Conservation (phyloP, 2,113 vertebrate genomes). For the Marmota monax region DNA sequence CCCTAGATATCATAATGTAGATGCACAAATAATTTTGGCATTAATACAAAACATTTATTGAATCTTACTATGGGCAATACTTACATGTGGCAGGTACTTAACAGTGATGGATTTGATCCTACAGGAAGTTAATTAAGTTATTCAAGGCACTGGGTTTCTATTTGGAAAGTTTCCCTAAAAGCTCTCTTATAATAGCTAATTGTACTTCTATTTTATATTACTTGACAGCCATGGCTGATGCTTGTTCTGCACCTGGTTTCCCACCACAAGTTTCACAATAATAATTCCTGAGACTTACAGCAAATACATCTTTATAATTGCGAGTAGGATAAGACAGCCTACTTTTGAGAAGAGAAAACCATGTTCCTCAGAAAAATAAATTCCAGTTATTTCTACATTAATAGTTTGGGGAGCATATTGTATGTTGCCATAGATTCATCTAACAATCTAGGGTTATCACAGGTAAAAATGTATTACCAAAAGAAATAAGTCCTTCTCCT, state of each 20-base stretch:
- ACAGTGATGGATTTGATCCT: slow-evolving; percentile 79
- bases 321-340: slow-evolving; percentile 32
- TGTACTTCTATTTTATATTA: slow-evolving; percentile 74
- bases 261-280: slow-evolving; percentile 49
- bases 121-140: slow-evolving; percentile 82
- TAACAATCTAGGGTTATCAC: background rate
- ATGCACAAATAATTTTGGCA: slow-evolving; percentile 74
- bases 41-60: slow-evolving; percentile 78
- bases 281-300: slow-evolving; percentile 66
- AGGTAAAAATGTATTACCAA: background rate
- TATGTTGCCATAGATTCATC: background rate
- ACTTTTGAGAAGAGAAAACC: slow-evolving; percentile 14
- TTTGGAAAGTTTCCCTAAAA: slow-evolving; percentile 81
- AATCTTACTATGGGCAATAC: slow-evolving; percentile 63
- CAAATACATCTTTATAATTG: slow-evolving; percentile 70
- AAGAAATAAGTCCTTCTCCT: background rate
- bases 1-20: slow-evolving; percentile 24
- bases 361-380: slow-evolving; percentile 55
- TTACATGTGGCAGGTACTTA: slow-evolving; percentile 77
- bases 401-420: background rate
- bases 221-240: slow-evolving; percentile 67
- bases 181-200: slow-evolving; percentile 77
- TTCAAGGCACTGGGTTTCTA: slow-evolving; percentile 70
- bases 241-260: slow-evolving; percentile 74
- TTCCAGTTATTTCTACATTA: slow-evolving; percentile 42